phyloP scores from a whole-genome alignment of 2,113 vertebrate species.

The Cyanoderma ruficeps region DNA sequence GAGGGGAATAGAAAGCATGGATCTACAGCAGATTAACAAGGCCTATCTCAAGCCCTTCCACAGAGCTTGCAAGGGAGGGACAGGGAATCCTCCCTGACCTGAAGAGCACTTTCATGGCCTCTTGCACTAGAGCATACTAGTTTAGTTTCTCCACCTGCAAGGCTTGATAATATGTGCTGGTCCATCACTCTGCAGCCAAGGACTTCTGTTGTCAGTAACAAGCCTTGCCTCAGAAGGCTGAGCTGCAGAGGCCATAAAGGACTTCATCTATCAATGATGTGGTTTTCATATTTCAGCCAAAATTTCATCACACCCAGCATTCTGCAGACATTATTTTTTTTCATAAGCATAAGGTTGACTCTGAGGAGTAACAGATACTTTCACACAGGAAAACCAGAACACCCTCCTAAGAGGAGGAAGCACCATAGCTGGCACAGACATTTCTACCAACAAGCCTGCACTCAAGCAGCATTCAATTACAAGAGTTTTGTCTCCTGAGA shows the following conservation, averaged over 20 bases:
- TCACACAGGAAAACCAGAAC: not conserved
- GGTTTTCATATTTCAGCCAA: not conserved
- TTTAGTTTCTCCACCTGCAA: not conserved
- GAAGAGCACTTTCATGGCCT: not conserved
- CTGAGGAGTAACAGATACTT: not conserved
- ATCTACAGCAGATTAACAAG: not conserved
- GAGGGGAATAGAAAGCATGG: not conserved
- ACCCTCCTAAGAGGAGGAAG: not conserved
- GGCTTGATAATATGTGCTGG: not conserved
- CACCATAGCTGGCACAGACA: fast-evolving
- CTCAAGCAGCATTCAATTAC: not conserved
- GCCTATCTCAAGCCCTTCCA: not conserved
- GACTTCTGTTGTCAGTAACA: not conserved
- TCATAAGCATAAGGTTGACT: not conserved
- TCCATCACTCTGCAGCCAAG: not conserved
- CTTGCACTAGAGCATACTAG: not conserved
- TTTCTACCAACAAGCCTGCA: not conserved
- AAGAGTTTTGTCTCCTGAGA: not conserved
- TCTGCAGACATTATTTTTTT: not conserved
- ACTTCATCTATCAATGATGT: not conserved
- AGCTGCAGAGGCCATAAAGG: not conserved
- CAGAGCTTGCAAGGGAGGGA: not conserved
- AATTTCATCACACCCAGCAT: not conserved
- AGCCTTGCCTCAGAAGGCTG: not conserved
- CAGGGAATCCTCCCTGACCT: not conserved